Base-by-base conservation (phyloP, 1,140 invertebrate genomes). In the Aphis craccivora region DNA sequence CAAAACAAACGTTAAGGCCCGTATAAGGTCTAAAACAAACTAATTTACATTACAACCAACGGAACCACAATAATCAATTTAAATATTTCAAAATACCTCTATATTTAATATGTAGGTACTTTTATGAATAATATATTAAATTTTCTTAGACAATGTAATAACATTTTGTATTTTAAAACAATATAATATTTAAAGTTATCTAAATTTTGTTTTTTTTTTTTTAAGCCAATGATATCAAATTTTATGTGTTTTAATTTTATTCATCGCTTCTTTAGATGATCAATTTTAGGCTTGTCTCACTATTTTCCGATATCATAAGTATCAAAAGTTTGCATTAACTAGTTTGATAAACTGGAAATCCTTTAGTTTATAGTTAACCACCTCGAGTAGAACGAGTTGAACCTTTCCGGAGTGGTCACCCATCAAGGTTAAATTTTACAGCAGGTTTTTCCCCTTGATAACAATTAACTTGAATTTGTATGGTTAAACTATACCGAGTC, bases 291-390 rank as follows among this genome's bases (percentile, higher is more conserved):
- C 22, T 18, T 37, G 67, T 83, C 51, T 83, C 25, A 51, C n/a
- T 48, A 81, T 90, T 60, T 90, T 90, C 89, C 25, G 67, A 92
- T 92, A 67, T 60, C 55, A 45, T 76, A 83, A n/a, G 22, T 83
- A 76, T 83, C 67, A 92, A 92, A 92, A 92, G 67, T 51, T 92
- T 55, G 43, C 43, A 81, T 76, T 23, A 83, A 92, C 67, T 81
- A 92, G 90, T 92, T 92, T 92, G 0, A 43, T 40, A 93, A 93
- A 93, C 76, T 93, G 81, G 91, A 93, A 93, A 93, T 93, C 91
- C 91, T 93, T 93, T 86, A 86, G 4, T 43, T 37, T 25, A 53
- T 84, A 84, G 76, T 81, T 37, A 92, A 92, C 76, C 7, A 55
- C 91, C 48, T 93, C 91, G 76, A 25, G 11, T 43, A 93, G 48